These are phyloP conservation scores for Diadegma fenestrale DNA, from an alignment of 2,888 invertebrate species.

Conservation along the genomic window DNA sequence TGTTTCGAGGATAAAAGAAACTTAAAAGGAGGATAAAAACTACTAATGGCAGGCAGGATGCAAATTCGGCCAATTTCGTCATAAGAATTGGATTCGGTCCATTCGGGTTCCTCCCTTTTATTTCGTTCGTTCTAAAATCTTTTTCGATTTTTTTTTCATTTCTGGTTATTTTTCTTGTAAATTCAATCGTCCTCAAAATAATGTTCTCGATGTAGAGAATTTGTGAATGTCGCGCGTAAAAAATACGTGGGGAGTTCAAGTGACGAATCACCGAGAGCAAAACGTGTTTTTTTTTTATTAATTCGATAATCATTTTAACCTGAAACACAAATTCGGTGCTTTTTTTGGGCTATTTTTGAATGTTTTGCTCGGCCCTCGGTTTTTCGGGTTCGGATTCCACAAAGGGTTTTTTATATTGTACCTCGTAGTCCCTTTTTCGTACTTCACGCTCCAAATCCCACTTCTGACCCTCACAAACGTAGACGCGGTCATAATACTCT, in stretches of 20 bases:
- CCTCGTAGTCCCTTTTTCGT: slow-evolving; percentile 99
- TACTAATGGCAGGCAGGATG: slow-evolving; percentile 71
- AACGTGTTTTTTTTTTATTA: slow-evolving; percentile 12
- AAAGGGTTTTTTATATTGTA: slow-evolving; percentile 86
- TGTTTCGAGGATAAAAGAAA: slow-evolving; percentile 23
- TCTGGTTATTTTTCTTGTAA: slow-evolving; percentile 51
- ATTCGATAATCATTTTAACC: background rate
- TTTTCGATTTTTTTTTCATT: slow-evolving; percentile 42
- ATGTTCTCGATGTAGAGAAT: slow-evolving; percentile 20
- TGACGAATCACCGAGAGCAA: slow-evolving; percentile 60
- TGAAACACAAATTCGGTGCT: background rate
- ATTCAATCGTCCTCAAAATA: slow-evolving; percentile 53
- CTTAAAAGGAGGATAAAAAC: slow-evolving; percentile 56
- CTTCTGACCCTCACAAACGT: slow-evolving; percentile 99
- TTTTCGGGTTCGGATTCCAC: slow-evolving; percentile 67
- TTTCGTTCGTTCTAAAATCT: slow-evolving; percentile 56
- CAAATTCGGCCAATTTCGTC: slow-evolving; percentile 69
- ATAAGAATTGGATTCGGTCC: slow-evolving; percentile 66
- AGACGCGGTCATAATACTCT: slow-evolving; percentile 98
- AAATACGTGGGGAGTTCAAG: slow-evolving; percentile 39
- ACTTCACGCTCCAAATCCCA: slow-evolving; percentile 99
- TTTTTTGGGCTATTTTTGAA: slow-evolving; percentile 49
- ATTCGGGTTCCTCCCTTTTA: slow-evolving; percentile 73
- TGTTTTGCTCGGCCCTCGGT: slow-evolving; percentile 65
- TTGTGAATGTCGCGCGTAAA: slow-evolving; percentile 32